These are phyloP conservation scores for Passerculus sandwichensis DNA, from an alignment of 2,797 vertebrate genomes.

Conservation along the genomic window DNA sequence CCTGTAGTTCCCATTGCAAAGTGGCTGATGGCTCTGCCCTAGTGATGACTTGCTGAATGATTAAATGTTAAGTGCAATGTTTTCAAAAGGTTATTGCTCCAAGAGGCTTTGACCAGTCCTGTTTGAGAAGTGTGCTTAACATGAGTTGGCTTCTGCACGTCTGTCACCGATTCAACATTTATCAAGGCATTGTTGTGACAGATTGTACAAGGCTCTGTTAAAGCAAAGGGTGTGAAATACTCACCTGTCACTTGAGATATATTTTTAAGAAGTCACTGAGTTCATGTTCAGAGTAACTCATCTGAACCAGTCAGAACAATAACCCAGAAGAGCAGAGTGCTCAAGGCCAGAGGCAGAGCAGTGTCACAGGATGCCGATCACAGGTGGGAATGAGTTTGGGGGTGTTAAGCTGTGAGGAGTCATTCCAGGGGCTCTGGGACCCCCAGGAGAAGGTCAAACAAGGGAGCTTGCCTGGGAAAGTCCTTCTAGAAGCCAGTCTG, in stretches of 20 bases:
- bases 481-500: not conserved
- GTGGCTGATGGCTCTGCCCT: not conserved
- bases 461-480: not conserved
- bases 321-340: not conserved
- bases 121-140: not conserved
- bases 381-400: not conserved
- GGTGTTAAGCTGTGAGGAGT: not conserved
- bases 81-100: not conserved
- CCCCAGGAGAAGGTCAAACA: not conserved
- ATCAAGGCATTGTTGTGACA: slow-evolving; percentile 41
- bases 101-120: not conserved
- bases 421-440: not conserved
- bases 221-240: slow-evolving; percentile 35
- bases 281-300: not conserved
- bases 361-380: not conserved
- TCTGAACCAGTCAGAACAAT: not conserved
- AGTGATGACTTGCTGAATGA: not conserved
- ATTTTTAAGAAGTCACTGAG: not conserved
- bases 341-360: not conserved
- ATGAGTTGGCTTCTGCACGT: not conserved
- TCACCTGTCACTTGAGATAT: slow-evolving; percentile 36
- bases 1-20: not conserved
- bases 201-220: fast-evolving
- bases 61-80: not conserved
- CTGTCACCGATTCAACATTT: slow-evolving; percentile 39